phyloP scores from a whole-genome alignment of 2,797 vertebrate genomes.

The Melanotaenia nigrans region DNA sequence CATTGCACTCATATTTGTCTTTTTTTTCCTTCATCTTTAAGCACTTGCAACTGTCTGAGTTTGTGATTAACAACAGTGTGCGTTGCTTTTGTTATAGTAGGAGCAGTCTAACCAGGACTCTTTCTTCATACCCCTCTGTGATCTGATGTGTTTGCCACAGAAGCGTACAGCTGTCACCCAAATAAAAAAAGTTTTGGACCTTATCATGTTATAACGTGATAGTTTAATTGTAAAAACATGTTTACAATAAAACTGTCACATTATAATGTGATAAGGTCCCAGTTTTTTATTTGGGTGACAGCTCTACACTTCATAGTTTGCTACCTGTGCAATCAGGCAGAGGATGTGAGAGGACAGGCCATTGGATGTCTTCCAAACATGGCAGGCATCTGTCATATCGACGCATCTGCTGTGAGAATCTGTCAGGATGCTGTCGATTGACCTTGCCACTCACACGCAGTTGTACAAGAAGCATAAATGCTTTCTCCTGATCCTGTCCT shows the following conservation, averaged over 20 bases:
- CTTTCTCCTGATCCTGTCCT: conserved; percentile 10
- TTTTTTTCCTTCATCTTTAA: background rate
- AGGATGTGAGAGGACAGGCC: conserved; percentile 51
- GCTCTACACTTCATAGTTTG: no score
- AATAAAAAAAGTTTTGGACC: no score
- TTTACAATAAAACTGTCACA: no score
- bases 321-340: conserved; percentile 38
- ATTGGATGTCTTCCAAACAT: conserved; percentile 69
- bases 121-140: conserved; percentile 7
- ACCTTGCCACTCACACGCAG: conserved; percentile 54
- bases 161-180: no score
- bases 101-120: conserved; percentile 12
- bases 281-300: no score
- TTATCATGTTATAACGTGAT: no score
- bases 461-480: conserved; percentile 26
- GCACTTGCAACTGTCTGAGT: background rate
- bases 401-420: conserved; percentile 65
- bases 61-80: background rate
- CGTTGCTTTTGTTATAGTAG: background rate
- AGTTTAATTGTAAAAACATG: no score
- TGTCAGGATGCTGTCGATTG: conserved; percentile 54
- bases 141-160: conserved; percentile 21
- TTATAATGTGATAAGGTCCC: no score
- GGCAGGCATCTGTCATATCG: conserved; percentile 66
- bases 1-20: background rate